These are phyloP conservation scores for Papilio glaucus DNA, from an alignment of 1,140 invertebrate species.

Conservation along the genomic window DNA sequence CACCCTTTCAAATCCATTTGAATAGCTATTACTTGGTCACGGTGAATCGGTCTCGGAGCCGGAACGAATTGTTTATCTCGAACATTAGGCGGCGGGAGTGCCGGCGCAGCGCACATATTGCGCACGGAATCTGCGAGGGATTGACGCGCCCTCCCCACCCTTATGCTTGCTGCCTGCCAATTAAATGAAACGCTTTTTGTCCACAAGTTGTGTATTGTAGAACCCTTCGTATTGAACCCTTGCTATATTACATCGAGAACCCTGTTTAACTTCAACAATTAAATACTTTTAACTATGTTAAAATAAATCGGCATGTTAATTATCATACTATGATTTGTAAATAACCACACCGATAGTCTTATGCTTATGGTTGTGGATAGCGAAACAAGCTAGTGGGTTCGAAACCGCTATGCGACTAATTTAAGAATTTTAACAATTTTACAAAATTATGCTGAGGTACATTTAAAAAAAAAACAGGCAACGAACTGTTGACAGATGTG, in stretches of 20 bases:
- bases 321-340: no score
- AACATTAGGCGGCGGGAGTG: conserved; percentile 67
- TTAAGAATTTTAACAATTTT: no score
- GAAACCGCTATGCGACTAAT: no score
- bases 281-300: neutral
- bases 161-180: neutral
- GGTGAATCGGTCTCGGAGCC: conserved; percentile 63
- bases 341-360: no score
- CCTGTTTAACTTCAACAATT: neutral
- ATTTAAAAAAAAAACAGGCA: no score
- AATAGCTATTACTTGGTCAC: conserved; percentile 61
- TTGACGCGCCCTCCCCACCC: conserved; percentile 46
- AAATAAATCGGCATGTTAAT: neutral
- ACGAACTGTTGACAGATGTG: no score
- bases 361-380: no score
- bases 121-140: conserved; percentile 53
- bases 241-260: neutral
- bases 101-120: conserved; percentile 71
- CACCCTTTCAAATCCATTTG: conserved; percentile 67
- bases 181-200: conserved; percentile 35
- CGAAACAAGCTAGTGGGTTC: no score
- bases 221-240: neutral
- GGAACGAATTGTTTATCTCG: conserved; percentile 78
- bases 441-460: no score
- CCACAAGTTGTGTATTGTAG: neutral